Evolutionary conservation across 2,888 invertebrate genomes (phyloP), one percentile per base, ranked within the genome.

Genomic region (Harpagoxenus sublaevis): DNA sequence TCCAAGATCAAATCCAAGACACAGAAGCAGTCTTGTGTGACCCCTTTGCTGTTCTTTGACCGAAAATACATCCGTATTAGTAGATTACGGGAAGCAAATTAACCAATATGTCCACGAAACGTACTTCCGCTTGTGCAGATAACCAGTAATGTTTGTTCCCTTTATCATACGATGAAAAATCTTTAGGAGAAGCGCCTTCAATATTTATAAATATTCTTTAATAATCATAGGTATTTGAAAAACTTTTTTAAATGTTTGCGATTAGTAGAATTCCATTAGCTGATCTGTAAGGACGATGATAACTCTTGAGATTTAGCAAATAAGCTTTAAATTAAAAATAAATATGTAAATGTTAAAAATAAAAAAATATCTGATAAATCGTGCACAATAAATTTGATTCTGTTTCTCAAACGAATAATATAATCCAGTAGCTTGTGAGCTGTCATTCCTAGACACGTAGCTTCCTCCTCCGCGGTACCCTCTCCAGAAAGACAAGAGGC

Each of bases 1-100:
- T 60, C 55, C 53, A 55, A 89, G 89, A 90, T 90, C 85, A 73
- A 85, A 89, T 88, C 86, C 86, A 74, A 84, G 77, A 70, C 73
- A 73, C 39, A 28, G 28, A 51, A 75, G 82, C 90, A 87, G 73
- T 79, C 87, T 88, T 83, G 85, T 86, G 87, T 88, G 86, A 90
- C 89, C 51, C 75, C 84, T 84, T 63, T 63, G 83, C 78, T 55
- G 62, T 83, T 78, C 85, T 85, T 9, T 23, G 85, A 82, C 48
- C 82, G 48, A 85, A 84, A 84, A 42, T 57, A 85, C 83, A 82
- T 85, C 74, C 79, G 85, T 78, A 81, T 83, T 68, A 60, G 60
- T 78, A 74, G 65, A 77, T 89, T 84, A 82, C 73, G 75, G 31
- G 73, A 85, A 82, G 84, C 77, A 85, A 89, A 88, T 68, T 87